Percentiles rank a stretch among this genome's conserved stretches.
These are phyloP conservation scores for Dryobotodes eremita DNA, from an alignment of 2,888 invertebrate genomes.

Conservation along the genomic window DNA sequence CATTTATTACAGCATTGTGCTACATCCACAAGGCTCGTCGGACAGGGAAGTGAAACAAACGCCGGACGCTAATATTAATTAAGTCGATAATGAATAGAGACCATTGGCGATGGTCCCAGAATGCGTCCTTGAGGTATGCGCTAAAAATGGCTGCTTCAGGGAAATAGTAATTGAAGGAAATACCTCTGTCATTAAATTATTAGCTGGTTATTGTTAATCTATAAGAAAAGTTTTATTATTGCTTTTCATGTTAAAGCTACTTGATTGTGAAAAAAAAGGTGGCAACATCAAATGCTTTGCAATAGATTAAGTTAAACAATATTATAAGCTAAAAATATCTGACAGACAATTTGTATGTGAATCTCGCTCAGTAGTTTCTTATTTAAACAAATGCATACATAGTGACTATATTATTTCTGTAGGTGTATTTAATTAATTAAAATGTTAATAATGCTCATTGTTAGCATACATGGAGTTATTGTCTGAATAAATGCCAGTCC, in stretches of 20 bases:
- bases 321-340: neutral
- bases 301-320: neutral
- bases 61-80: constrained; percentile 88
- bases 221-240: neutral
- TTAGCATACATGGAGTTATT: constrained; percentile 64
- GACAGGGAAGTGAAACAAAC: constrained; percentile 88
- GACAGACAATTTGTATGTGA: constrained; percentile 27
- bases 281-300: constrained; percentile 20
- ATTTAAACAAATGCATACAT: constrained; percentile 35
- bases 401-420: constrained; percentile 42
- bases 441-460: constrained; percentile 67
- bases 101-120: constrained; percentile 66
- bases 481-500: constrained; percentile 56
- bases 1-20: constrained; percentile 88
- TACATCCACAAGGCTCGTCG: constrained; percentile 79
- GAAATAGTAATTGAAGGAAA: constrained; percentile 46
- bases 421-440: constrained; percentile 62
- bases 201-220: neutral
- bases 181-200: constrained; percentile 4
- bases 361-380: constrained; percentile 24
- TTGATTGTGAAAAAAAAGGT: neutral
- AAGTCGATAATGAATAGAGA: constrained; percentile 81
- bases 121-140: constrained; percentile 55
- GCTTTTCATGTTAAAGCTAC: neutral
- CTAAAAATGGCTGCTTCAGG: constrained; percentile 16